Evolutionary conservation across 2,797 vertebrate species (phyloP), one percentile per base, ranked within the genome.

Genomic region (Pelochelys cantorii): DNA sequence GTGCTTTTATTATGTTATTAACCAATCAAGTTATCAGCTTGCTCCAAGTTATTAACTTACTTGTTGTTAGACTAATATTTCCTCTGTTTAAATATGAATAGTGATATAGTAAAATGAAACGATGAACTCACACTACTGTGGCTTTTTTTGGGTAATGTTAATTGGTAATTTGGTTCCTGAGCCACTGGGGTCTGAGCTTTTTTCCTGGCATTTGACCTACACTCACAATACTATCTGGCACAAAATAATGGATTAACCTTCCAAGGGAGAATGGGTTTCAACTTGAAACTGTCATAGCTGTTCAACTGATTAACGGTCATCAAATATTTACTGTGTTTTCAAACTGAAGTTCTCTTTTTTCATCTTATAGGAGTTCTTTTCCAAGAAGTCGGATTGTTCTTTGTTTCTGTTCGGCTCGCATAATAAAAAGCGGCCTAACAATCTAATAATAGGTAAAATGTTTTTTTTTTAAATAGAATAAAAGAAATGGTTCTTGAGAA

Each of bases 371-470:
- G 99, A 99, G 92, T 99, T 99, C 96, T 99, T 99, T 98, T 99
- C 99, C 31, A 99, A 99, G 98, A 99, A 99, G 90, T 98, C 99
- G 0, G 99, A 99, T 96, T 99, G 99, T 94, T 99, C 99, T 60
- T 97, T 99, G 92, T 99, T 99, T 97, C 97, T 99, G 89, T 99
- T 99, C 85, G 99, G 99, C 18, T 99, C 99, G 48, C 99, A 99
- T 97, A 99, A 99, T 97, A 99, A 99, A 98, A 99, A 99, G 97
- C 97, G 99, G 13, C 99, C 99, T 78, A 98, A 99, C 97, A 99
- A 99, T 94, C 94, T 99, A 42, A 98, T 99, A 90, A 98, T 99
- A 97, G 99, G 99, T 99, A 97, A 96, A 84, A 27, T 87, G 25
- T 88, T 52, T 27, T 25, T 29, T 29, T 87, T 78, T 13, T 37